Conservation (phyloP, 2,113 vertebrate species). For the Speoplatyrhinus poulsoni region DNA sequence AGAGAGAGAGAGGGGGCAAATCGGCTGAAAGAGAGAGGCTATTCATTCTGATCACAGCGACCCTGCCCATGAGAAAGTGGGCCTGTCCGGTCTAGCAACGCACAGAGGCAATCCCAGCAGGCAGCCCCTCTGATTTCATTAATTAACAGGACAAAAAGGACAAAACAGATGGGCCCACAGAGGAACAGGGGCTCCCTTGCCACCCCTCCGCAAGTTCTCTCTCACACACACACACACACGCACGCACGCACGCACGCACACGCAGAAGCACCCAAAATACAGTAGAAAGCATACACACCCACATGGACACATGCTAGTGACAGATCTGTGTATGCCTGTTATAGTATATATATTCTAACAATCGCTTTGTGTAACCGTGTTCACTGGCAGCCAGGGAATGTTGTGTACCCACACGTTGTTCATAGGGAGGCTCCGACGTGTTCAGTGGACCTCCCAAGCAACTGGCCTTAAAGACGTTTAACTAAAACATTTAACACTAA, state of each 20-base stretch:
- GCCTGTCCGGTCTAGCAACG: constrained; percentile 66
- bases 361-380: background rate
- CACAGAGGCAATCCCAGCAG: constrained; percentile 71
- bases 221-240: constrained; percentile 36
- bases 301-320: constrained; percentile 9
- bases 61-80: constrained; percentile 65
- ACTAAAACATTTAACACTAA: constrained; percentile 41
- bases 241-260: constrained; percentile 4
- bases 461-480: background rate
- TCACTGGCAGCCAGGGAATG: background rate
- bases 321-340: constrained; percentile 8
- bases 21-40: constrained; percentile 31
- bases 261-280: constrained; percentile 10
- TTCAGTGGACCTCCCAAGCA: constrained; percentile 34
- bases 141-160: constrained; percentile 80
- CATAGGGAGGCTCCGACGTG: constrained; percentile 9
- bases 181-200: constrained; percentile 63
- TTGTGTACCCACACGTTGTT: background rate
- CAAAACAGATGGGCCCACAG: constrained; percentile 78
- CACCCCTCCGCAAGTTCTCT: constrained; percentile 41
- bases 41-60: constrained; percentile 69
- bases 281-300: background rate
- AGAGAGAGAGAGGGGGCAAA: constrained; percentile 29
- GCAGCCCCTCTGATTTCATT: constrained; percentile 77
- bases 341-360: background rate